These are phyloP conservation scores for Pterois miles DNA, from an alignment of 2,797 vertebrate genomes.

Conservation along the genomic window DNA sequence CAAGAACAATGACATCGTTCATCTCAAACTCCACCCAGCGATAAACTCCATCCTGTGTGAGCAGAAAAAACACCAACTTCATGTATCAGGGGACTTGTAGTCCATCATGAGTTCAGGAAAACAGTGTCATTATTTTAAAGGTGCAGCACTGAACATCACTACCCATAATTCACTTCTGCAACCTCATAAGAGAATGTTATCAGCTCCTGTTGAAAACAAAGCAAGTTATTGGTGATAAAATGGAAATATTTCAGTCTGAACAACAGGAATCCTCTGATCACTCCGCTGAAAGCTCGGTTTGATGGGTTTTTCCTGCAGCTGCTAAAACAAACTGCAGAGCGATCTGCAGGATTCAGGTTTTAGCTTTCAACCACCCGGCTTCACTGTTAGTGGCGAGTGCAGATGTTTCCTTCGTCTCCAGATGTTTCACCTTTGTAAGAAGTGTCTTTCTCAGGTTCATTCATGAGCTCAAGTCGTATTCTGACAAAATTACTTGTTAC, in stretches of 20 bases:
- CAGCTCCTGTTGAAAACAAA: not conserved
- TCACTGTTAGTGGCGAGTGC: not conserved
- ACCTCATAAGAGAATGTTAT: not conserved
- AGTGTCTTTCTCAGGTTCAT: not conserved
- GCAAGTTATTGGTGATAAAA: not conserved
- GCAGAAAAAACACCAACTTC: not conserved
- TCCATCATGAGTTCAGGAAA: not conserved
- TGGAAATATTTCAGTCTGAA: not conserved
- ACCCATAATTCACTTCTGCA: not conserved
- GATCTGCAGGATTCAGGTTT: not conserved
- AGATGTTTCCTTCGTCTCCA: not conserved
- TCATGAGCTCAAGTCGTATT: too few species aligned
- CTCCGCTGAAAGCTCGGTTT: not conserved
- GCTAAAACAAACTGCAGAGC: not conserved
- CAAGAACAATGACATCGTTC: constrained; percentile 7
- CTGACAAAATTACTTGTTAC: too few species aligned
- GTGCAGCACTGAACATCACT: not conserved
- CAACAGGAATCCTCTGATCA: not conserved
- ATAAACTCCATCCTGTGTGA: not conserved
- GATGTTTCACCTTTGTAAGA: too few species aligned
- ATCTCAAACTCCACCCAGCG: not conserved
- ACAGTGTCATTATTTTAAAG: not conserved
- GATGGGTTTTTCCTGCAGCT: not conserved
- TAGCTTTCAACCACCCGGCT: too few species aligned
- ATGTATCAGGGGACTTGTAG: not conserved